Conservation (phyloP, 1,140 invertebrate genomes). For the Nephila pilipes region DNA sequence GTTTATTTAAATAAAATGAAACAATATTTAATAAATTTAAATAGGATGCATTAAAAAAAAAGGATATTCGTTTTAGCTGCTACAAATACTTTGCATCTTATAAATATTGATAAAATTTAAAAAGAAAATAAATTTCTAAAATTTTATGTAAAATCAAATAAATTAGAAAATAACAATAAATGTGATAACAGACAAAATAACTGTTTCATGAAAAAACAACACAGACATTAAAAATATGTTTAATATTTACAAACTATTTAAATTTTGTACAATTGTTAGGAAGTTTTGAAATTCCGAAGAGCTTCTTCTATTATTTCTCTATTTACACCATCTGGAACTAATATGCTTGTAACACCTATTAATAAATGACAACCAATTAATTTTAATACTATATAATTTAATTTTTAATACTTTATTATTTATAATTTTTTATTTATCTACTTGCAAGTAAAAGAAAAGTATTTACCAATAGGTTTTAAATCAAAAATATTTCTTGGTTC, state of each 20-base stretch:
- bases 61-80: too few species aligned
- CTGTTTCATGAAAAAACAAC: too few species aligned
- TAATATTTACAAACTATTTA: neutral
- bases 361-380: neutral
- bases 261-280: neutral
- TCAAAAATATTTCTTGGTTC: slow-evolving; percentile 85
- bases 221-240: neutral
- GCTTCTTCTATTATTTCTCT: slow-evolving; percentile 47
- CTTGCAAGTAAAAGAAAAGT: neutral
- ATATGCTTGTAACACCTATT: slow-evolving; percentile 69
- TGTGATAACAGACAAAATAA: too few species aligned
- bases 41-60: too few species aligned
- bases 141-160: too few species aligned
- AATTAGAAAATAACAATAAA: too few species aligned
- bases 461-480: slow-evolving; percentile 82
- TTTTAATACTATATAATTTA: neutral
- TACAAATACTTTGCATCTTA: too few species aligned
- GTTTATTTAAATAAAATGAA: too few species aligned
- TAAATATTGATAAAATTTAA: too few species aligned
- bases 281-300: slow-evolving; percentile 11
- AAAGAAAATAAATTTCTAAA: too few species aligned
- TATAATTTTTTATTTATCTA: too few species aligned
- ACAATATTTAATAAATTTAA: too few species aligned
- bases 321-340: slow-evolving; percentile 66
- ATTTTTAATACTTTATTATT: neutral